These are phyloP conservation scores for Phoenicopterus ruber DNA, from an alignment of 2,113 vertebrate genomes.

Conservation along the genomic window DNA sequence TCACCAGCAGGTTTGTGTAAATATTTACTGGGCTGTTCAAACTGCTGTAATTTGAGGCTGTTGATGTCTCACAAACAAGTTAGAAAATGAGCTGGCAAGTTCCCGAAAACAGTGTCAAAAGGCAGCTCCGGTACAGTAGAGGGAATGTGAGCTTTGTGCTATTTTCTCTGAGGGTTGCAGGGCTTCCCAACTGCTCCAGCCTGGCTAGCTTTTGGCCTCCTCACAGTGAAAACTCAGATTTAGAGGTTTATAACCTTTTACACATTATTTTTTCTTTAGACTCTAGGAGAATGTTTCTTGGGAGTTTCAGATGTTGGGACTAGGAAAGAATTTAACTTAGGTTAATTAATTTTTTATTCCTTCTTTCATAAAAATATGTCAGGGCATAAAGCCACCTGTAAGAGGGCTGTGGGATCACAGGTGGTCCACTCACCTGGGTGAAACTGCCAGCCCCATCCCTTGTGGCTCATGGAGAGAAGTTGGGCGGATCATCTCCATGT, in stretches of 20 bases:
- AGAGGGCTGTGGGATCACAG: neutral
- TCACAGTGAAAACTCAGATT: neutral
- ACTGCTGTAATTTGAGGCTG: constrained; percentile 54
- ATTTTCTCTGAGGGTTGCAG: neutral
- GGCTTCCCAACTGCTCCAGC: neutral
- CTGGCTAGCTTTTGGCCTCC: neutral
- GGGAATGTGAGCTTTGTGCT: constrained; percentile 3
- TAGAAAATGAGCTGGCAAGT: constrained; percentile 60
- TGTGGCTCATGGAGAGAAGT: neutral
- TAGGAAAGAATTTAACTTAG: neutral
- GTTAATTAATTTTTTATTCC: neutral
- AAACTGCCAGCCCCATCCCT: neutral
- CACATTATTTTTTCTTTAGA: neutral
- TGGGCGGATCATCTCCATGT: neutral
- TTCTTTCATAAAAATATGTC: neutral
- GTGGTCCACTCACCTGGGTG: neutral
- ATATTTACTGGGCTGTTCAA: constrained; percentile 64
- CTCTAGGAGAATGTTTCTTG: neutral
- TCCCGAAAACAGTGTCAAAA: constrained; percentile 56
- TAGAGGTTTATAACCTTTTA: neutral
- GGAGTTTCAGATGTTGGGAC: neutral
- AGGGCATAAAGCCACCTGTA: neutral
- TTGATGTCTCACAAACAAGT: constrained; percentile 61
- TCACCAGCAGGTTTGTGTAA: constrained; percentile 66
- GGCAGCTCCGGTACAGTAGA: constrained; percentile 8